Base-by-base conservation (phyloP, 2,797 vertebrate species). In the Ficedula albicollis region DNA sequence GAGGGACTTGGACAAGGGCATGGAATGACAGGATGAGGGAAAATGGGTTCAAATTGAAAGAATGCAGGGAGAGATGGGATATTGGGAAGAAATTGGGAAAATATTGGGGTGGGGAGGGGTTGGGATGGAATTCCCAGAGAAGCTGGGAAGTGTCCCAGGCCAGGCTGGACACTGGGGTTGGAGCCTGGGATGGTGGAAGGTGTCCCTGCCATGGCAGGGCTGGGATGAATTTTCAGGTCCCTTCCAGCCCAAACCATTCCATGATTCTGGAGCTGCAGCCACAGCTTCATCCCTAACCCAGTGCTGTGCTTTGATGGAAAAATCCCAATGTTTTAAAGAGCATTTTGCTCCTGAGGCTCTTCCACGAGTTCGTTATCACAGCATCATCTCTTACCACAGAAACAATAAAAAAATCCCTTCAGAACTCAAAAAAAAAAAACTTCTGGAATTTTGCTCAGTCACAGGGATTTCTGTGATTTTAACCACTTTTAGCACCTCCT, bases 181-280 rank as follows among this genome's bases (percentile, higher is more conserved):
- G 34, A 60, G 0, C 26, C 55, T 68, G 77, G 62, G 4, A 5
- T 0, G 2, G 36, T 13, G 78, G 48, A 0, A 88, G n/a, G 23
- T 36, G 62, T 32, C 29, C 13, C 39, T 59, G 62, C 23, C 54
- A 11, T 15, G 23, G 26, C 44, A 49, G n/a, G 59, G 29, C 5
- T 34, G 30, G 3, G 26, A 41, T 34, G 39, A 5, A 20, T 21
- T 54, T 67, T 6, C 30, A 60, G 30, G 15, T 67, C 46, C 10
- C 4, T 67, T 18, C 46, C 26, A 21, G 5, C 38, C 10, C 20
- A 74, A 54, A 67, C 6, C 39, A 48, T 32, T 34, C 68, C 39
- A 39, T 0, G 9, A 48, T 18, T 32, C 11, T 32, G 21, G 48
- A 79, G 72, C 41, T 6, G 1, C 15, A 41, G 7, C 17, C 39